phyloP scores from a whole-genome alignment of 2,113 vertebrate genomes.

The Syrmaticus mikado region DNA sequence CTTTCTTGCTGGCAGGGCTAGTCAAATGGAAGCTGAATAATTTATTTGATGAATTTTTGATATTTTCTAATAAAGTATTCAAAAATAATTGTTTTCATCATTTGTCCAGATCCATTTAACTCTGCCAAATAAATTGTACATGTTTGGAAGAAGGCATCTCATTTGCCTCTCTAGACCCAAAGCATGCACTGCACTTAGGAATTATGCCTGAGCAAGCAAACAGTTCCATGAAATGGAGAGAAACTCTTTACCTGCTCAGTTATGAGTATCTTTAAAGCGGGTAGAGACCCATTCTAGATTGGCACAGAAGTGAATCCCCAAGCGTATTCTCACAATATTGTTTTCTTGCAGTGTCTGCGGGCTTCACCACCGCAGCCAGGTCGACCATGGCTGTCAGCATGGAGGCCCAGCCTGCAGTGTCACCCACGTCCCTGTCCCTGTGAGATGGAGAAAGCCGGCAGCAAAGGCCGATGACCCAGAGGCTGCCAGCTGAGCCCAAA shows the following conservation, averaged over 20 bases:
- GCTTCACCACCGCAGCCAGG: neutral
- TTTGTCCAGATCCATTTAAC: slow-evolving; percentile 39
- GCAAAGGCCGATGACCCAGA: no score
- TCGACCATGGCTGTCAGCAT: neutral
- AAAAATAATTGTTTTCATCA: slow-evolving; percentile 59
- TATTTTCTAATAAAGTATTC: slow-evolving; percentile 67
- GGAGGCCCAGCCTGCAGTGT: neutral
- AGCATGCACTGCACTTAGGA: neutral
- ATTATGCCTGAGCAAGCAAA: neutral
- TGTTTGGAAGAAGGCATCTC: neutral
- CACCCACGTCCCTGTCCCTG: neutral
- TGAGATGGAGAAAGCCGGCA: neutral
- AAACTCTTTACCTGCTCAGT: neutral
- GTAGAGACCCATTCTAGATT: neutral
- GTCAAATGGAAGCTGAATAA: slow-evolving; percentile 51
- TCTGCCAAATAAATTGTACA: neutral
- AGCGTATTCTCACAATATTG: neutral
- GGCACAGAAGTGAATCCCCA: neutral
- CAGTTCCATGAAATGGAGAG: neutral
- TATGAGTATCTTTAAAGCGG: neutral
- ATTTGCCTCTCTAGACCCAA: neutral
- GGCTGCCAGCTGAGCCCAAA: neutral
- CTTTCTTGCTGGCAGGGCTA: neutral
- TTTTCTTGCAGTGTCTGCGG: neutral
- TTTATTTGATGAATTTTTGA: slow-evolving; percentile 65